A percentile compares a stretch with the other conserved stretches of the same genome.
Evolutionary conservation across 1,140 invertebrate genomes (phyloP).

Genomic region (Pentalonia nigronervosa): DNA sequence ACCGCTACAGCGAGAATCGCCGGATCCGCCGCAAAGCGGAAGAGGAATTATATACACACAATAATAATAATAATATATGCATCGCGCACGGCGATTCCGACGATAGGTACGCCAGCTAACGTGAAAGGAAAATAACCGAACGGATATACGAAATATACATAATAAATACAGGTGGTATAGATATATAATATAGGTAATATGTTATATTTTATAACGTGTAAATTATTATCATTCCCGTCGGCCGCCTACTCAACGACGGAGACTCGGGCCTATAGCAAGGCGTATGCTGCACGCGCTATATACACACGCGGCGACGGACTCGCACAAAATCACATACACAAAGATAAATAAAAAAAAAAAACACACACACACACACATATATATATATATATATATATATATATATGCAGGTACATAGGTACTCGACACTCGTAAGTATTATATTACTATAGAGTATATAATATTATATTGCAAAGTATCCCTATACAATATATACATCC

Average conservation of each 20-base stretch:
- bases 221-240: slow-evolving; percentile 20
- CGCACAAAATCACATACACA: neutral
- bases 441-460: neutral
- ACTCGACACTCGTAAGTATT: neutral
- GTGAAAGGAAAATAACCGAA: neutral
- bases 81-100: neutral
- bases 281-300: too few species aligned
- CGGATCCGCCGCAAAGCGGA: neutral
- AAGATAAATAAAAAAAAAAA: slow-evolving; percentile 8
- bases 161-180: neutral
- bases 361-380: too few species aligned
- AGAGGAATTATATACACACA: neutral
- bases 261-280: neutral
- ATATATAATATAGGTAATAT: neutral
- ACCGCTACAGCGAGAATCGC: neutral
- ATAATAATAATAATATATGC: neutral
- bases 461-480: neutral
- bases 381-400: neutral
- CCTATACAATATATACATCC: neutral
- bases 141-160: slow-evolving; percentile 16
- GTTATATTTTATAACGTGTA: neutral
- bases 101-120: neutral
- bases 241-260: neutral
- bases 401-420: too few species aligned
- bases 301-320: neutral